Base-by-base conservation (phyloP, 2,797 vertebrate species). In the Melanotaenia maccullochi region DNA sequence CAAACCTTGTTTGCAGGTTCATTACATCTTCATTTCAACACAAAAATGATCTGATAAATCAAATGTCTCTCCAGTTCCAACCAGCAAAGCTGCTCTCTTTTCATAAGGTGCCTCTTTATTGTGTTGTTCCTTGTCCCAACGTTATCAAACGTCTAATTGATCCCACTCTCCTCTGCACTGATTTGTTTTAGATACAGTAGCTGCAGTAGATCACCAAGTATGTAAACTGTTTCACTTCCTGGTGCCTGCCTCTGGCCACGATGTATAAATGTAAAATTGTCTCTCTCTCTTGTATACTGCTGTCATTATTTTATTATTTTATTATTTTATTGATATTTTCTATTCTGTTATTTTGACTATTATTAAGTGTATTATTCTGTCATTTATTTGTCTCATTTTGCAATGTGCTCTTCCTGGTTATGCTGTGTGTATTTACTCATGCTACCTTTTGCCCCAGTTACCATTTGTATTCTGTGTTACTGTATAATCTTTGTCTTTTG, bases 191-290 rank as follows among this genome's bases (percentile, higher is more conserved):
- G 85, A 89, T 82, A 85, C 78, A 85, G 88, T 91, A 83, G 89
- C 81, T 89, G 89, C 89, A 91, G 87, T 93, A 82, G 81, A 85
- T 90, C 86, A 77, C 80, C 79, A 76, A 86, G 89, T 93, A 88
- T 92, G 84, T 92, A 88, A 85, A 90, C 76, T 89, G 90, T 93
- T 90, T 91, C 86, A 91, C 92, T 91, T 92, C 89, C 91, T 89
- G 91, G 93, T 94, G 94, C 93, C 94, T 94, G 93, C 92, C 90
- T 90, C 83, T 92, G 93, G 93, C 91, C 92, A 89, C 90, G 88
- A 78, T 95, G 93, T 95, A 95, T 93, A 95, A 94, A 94, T 95
- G 94, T 94, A 95, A 92, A 95, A 77, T 93, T 93, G 86, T 92
- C 87, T 87, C 70, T 86, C 86, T 94, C 89, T 93, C 93, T 94